Evolutionary conservation across 2,888 invertebrate species (phyloP), one percentile per base, ranked within the genome.

Genomic region (Caenorhabditis angaria): DNA sequence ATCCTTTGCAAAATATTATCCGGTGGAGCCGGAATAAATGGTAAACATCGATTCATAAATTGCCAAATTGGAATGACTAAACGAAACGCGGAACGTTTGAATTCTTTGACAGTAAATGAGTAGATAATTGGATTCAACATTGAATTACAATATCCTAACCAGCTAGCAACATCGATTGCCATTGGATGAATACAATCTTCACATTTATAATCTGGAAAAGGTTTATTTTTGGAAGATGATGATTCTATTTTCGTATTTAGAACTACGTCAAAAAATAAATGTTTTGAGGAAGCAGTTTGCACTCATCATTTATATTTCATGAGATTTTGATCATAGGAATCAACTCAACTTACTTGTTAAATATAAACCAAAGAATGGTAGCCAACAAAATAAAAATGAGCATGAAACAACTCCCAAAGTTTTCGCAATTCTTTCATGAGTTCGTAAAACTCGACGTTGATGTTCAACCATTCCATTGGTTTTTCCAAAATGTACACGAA

Each of bases 381-480:
- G 87, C 89, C 91, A 91, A 81, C 91, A 91, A 61, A 90, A 83
- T 1, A 91, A 89, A 81, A 91, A 91, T 2, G 90, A 91, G 24
- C 90, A 90, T 85, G 91, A 90, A 61, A 91, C 91, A 18, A 91
- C 90, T 0, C 91, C 91, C 6, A 91, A 87, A 70, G 91, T 91
- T 50, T 90, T 88, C 2, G 91, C 91, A 5, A 91, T 91, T 78
- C 91, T 90, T 61, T 89, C 88, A 67, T 89, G 88, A 54, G 88
- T 88, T 47, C 85, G 73, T 24, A 87, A 85, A 0, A 90, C 86
- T 10, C 85, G 75, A 24, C 85, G 77, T 60, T 87, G 87, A 58
- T 87, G 87, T 75, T 87, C 85, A 12, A 87, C 84, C 82, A 87
- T 83, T 29, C 87, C 87, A 65, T 84, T 84, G 59, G 84, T 87